Evolutionary conservation across 2,797 vertebrate genomes (phyloP).

Genomic region (Acrocephalus scirpaceus): DNA sequence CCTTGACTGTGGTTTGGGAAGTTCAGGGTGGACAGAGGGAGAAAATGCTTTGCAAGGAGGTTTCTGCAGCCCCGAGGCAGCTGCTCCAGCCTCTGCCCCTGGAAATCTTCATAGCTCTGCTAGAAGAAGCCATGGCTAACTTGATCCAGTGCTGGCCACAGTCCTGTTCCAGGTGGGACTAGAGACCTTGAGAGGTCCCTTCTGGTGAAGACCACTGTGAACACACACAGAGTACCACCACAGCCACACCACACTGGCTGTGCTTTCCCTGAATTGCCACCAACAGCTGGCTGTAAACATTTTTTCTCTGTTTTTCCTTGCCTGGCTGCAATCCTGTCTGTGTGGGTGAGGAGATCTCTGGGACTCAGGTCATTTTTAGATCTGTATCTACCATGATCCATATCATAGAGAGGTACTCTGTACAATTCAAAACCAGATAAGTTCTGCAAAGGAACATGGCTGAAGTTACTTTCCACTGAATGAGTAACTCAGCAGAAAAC

Average conservation of each 20-base stretch:
- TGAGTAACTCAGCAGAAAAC: not conserved
- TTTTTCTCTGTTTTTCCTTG: not conserved
- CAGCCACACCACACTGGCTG: not conserved
- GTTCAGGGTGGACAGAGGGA: not conserved
- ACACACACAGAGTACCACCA: not conserved
- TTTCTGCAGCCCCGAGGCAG: not conserved
- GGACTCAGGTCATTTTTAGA: not conserved
- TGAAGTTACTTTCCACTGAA: not conserved
- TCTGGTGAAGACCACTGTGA: not conserved
- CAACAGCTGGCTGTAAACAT: not conserved
- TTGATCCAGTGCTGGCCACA: not conserved
- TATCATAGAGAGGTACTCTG: rapidly evolving
- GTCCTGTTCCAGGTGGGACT: not conserved
- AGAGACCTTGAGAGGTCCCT: not conserved
- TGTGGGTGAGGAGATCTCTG: not conserved
- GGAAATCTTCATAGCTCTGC: not conserved
- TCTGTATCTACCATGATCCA: not conserved
- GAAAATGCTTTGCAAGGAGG: not conserved
- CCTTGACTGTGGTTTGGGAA: not conserved
- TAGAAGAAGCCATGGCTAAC: not conserved
- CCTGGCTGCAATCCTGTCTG: rapidly evolving
- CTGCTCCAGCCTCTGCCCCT: not conserved
- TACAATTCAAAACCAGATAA: not conserved
- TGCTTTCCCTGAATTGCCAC: not conserved
- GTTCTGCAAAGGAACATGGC: not conserved